Base-by-base conservation (phyloP, 2,797 vertebrate genomes). In the Chaenodraco wilsoni region DNA sequence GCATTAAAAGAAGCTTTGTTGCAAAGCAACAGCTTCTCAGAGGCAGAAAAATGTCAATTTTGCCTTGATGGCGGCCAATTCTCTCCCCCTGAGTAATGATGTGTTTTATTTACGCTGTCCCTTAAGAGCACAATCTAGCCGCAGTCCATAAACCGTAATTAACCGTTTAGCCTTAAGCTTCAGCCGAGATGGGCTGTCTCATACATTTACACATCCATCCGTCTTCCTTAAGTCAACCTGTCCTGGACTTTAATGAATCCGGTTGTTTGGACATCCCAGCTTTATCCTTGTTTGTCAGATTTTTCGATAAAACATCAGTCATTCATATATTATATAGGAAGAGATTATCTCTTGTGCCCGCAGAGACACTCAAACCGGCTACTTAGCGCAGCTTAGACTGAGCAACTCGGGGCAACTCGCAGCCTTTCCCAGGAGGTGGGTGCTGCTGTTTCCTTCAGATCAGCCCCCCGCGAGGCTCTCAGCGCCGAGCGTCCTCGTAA, bases 21-120 rank as follows among this genome's bases (percentile, higher is more conserved):
- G 94, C 95, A 96, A 92, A 94, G 95, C 95, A 96, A 96, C 95
- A 88, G 90, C 49, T 92, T 95, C 93, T 92, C 86, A 85, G 88
- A 86, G 82, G 89, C 84, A 82, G 84, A 96, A 95, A 95, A 96
- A 96, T 96, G 92, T 94, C 93, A 91, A 90, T 90, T 93, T 90
- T 85, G 86, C 84, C 89, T 87, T 71, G 81, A 90, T 87, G 51
- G 81, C 79, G 69, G 87, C 91, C 89, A 84, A 82, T 86, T 89
- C 76, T 72, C 72, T 63, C 90, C 62, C 85, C 79, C 69, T 59
- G 88, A 90, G 88, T 95, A 95, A 95, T 93, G 91, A 94, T 93
- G 91, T 92, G 94, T 94, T 94, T 95, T 95, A 95, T 95, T 95
- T 94, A 93, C 85, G 79, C 86, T 57, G 84, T 85, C 88, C 82